Evolutionary conservation across 2,797 vertebrate genomes (phyloP), one percentile per base, ranked within the genome.

Genomic region (Salmo trutta): DNA sequence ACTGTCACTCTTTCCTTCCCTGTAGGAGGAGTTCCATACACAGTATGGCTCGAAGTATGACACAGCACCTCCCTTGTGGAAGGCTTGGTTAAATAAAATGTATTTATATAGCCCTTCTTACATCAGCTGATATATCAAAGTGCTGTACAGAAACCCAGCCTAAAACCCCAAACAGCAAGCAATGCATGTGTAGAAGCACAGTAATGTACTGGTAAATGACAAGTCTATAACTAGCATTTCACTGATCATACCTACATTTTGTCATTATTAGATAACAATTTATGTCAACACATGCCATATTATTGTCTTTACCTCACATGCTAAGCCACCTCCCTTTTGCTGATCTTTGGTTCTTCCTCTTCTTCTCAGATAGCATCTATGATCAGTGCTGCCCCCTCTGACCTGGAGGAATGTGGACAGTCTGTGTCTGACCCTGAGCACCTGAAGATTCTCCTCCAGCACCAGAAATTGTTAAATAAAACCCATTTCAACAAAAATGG

Each of bases 11-110:
- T n/a, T 3, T 6, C 7, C 88, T 41, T 70, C 74, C n/a, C 85
- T 93, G 2, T 67, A 96, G 95, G 94, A 95, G 64, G 91, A 92
- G 33, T 94, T 96, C 64, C 92, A 93, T 33, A 83, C 91, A 33
- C 95, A 96, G 47, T 96, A 96, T 12, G 96, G 95, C 24, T 87
- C 92, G 19, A 88, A 91, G 81, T 95, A 95, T 76, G 85, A 96
- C 75, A 88, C 85, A 5, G 94, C 93, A 0, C 85, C 85, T 97
- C 94, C 56, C 90, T 97, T 7, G 89, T 93, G 54, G 95, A 94
- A 75, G 95, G 96, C 74, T 93, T 96, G 70, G 87, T 97, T 1
- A 24, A 24, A 24, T 24, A 24, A 24, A 24, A 24, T 24, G 24
- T 24, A 24, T 24, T 24, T 24, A 24, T 24, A 24, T 24, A 24